Evolutionary conservation across 2,113 vertebrate species (phyloP).

Genomic region (Meles meles): DNA sequence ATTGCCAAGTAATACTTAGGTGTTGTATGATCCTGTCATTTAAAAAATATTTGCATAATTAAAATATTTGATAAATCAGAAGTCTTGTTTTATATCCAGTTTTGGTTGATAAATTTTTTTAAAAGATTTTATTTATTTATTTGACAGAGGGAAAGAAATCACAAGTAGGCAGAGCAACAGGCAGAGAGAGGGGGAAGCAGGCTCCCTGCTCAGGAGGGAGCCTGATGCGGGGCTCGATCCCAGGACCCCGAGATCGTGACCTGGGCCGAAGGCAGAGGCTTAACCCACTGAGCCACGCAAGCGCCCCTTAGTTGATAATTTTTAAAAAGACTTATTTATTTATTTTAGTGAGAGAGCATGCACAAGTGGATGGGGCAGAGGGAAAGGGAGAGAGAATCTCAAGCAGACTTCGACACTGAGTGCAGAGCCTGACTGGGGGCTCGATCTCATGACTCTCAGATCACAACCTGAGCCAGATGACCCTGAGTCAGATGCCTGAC

Average conservation of each 20-base stretch:
- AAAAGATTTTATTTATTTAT: background rate
- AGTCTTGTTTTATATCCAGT: background rate
- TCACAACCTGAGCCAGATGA: background rate
- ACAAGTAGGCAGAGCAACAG: too few species aligned
- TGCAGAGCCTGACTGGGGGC: background rate
- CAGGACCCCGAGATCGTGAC: too few species aligned
- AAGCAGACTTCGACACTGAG: background rate
- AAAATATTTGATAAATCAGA: background rate
- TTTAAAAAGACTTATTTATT: background rate
- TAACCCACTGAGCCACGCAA: too few species aligned
- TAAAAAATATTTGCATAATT: background rate
- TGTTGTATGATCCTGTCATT: conserved; percentile 3
- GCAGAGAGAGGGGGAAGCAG: too few species aligned
- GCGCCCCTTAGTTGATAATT: background rate
- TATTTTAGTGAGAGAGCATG: background rate
- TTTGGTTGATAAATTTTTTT: background rate
- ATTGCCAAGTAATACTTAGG: conserved; percentile 14
- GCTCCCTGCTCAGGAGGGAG: too few species aligned
- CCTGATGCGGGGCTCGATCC: too few species aligned
- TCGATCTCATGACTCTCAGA: background rate
- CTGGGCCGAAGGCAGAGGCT: too few species aligned
- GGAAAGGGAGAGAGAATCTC: background rate
- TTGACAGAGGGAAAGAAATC: background rate
- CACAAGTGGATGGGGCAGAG: background rate
- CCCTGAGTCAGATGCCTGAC: background rate